Percentiles rank a stretch among this genome's conserved stretches.
These are phyloP conservation scores for Linnaemya tessellans DNA, from an alignment of 2,888 invertebrate genomes.

Conservation along the genomic window DNA sequence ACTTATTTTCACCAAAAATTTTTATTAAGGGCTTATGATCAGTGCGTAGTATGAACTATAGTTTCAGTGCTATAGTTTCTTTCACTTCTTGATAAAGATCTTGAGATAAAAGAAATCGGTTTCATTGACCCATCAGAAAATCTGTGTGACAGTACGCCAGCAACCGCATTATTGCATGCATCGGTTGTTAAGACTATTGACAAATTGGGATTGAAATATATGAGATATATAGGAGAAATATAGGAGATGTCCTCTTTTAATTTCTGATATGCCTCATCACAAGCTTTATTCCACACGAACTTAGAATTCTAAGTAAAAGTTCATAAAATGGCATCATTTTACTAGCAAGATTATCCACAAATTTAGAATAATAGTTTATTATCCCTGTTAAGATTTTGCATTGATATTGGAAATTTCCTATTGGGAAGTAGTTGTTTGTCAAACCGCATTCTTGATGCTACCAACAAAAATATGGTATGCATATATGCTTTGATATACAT, in stretches of 20 bases:
- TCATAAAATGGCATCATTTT: constrained; percentile 22
- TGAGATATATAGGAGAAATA: constrained; percentile 33
- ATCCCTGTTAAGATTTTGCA: no score
- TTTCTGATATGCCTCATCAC: background rate
- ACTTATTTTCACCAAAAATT: constrained; percentile 62
- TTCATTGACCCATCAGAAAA: constrained; percentile 22
- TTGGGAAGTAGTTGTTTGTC: no score
- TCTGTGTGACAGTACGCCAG: constrained; percentile 42
- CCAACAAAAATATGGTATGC: no score
- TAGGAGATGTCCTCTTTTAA: constrained; percentile 29
- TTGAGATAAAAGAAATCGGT: constrained; percentile 55
- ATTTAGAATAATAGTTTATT: constrained; percentile 26
- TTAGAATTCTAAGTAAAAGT: constrained; percentile 30
- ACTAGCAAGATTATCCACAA: constrained; percentile 5
- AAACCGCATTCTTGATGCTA: no score
- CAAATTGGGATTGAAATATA: constrained; percentile 49
- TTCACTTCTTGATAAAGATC: constrained; percentile 18
- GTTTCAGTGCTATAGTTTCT: constrained; percentile 43
- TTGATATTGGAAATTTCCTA: no score
- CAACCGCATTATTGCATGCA: constrained; percentile 41
- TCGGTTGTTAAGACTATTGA: constrained; percentile 42
- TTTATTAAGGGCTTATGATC: constrained; percentile 55
- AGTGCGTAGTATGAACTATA: constrained; percentile 55
- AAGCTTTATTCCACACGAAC: constrained; percentile 13
- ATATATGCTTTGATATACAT: no score